Conservation (phyloP, 1,140 invertebrate genomes). For the Hyphantria cunea region DNA sequence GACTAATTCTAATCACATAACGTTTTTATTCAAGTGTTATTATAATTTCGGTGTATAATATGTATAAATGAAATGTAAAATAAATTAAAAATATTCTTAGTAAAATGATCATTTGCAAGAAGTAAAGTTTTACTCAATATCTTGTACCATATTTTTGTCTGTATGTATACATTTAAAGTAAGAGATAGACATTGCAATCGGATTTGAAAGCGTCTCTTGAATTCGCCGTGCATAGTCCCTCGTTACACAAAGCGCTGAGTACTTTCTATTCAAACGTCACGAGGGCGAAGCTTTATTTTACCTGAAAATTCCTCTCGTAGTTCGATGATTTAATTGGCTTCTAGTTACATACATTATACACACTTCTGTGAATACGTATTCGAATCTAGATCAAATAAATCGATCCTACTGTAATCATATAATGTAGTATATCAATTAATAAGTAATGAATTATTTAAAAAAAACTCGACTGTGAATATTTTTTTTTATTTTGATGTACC, state of each 20-base stretch:
- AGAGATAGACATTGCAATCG: conserved; percentile 12
- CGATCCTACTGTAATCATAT: background rate
- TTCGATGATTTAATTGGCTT: background rate
- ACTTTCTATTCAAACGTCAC: conserved; percentile 8
- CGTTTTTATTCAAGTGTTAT: no score
- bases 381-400: background rate
- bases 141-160: background rate
- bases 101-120: background rate
- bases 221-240: conserved; percentile 15
- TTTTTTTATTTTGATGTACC: no score
- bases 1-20: no score
- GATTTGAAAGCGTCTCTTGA: conserved; percentile 16
- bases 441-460: no score
- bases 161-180: conserved; percentile 2
- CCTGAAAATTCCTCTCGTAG: background rate
- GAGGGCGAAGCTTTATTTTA: background rate
- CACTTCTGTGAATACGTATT: background rate
- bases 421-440: no score
- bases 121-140: background rate
- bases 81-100: no score
- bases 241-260: conserved; percentile 11
- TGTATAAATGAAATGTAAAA: no score
- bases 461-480: no score
- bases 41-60: no score
- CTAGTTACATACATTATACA: background rate